Base-by-base conservation (phyloP, 2,888 invertebrate species). In the Agrypnus murinus region DNA sequence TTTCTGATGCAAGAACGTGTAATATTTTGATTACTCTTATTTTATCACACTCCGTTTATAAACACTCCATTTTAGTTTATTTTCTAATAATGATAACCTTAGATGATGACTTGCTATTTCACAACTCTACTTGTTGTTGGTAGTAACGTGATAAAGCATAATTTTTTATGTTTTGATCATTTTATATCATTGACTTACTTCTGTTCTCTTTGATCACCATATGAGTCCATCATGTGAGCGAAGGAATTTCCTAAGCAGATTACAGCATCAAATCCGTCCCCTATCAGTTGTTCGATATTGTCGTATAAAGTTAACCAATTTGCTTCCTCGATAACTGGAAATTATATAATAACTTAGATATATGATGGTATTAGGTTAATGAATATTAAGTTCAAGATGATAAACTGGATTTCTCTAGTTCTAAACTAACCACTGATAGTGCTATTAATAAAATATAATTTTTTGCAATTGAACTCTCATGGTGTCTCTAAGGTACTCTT, bases 161-260 rank as follows among this genome's bases (percentile, higher is more conserved):
- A 65, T 10, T 19, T 12, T 9, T 46, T 25, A 15, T 50, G 32
- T 34, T 57, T 65, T 55, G 10, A n/a, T 17, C 31, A 48, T 36
- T 65, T 50, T 31, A 31, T 17, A 50, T 31, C 19, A 17, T 17
- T 19, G 12, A 77, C 79, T 81, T 81, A 89, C 87, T 89, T 92
- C 85, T 95, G 95, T 74, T 93, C 91, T 14, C 92, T 86, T 84
- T 94, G 94, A 84, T 95, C 94, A 0, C 93, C 94, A 76, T 86
- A 90, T 62, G 91, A 89, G 81, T 96, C 95, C 76, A 95, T 89
- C 80, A 96, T 89, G 86, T 96, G 96, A 64, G 96, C 95, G 84
- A 96, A 96, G 1, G 96, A 96, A 85, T 96, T 96, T 53, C 96
- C 96, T 60, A 96, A 87, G 81, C 96, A 96, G 74, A 96, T 92